These are phyloP conservation scores for Pristionchus japonicus DNA, from an alignment of 2,888 invertebrate species.

Conservation along the genomic window DNA sequence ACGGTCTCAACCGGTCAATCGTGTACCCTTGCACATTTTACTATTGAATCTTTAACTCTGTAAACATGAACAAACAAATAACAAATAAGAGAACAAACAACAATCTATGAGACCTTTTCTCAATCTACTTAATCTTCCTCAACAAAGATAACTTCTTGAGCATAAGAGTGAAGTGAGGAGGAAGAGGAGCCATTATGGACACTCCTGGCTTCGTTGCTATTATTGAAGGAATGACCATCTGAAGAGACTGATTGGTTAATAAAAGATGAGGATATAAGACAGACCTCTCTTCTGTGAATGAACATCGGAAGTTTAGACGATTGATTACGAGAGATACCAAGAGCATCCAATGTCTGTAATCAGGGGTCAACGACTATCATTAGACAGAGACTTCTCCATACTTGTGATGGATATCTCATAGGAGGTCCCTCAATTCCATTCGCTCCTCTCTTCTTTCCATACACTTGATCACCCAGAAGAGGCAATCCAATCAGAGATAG, in stretches of 20 bases:
- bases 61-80: neutral
- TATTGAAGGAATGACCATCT: constrained; percentile 19
- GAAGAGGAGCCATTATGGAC: constrained; percentile 13
- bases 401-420: constrained; percentile 47
- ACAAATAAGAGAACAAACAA: constrained; percentile 6
- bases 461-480: constrained; percentile 23
- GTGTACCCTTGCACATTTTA: neutral
- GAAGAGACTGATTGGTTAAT: neutral
- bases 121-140: neutral
- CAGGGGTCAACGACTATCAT: neutral
- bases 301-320: constrained; percentile 28
- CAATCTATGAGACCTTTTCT: neutral
- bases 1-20: neutral
- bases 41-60: neutral
- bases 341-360: constrained; percentile 5
- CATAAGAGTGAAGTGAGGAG: constrained; percentile 8
- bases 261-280: neutral
- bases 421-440: too few relatives aligned
- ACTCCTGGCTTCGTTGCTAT: constrained; percentile 5
- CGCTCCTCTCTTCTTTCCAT: constrained; percentile 25
- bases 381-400: neutral
- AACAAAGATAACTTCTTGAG: constrained; percentile 30
- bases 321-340: constrained; percentile 33
- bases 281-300: constrained; percentile 29
- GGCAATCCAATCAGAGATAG: neutral